phyloP scores from a whole-genome alignment of 2,113 vertebrate species.

The Otocyon megalotis region DNA sequence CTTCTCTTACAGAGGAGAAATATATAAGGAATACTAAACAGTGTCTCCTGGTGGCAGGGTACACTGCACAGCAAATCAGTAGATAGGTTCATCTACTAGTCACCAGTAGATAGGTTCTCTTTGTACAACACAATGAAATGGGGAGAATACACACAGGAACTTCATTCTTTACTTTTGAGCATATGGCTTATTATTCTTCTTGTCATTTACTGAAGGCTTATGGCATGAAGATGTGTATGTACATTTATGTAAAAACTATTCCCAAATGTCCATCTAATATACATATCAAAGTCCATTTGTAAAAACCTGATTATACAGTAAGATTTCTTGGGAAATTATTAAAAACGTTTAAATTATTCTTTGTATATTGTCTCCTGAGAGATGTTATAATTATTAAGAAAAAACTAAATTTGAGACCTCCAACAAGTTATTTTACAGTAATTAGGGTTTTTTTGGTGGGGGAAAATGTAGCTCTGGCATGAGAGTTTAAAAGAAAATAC shows the following conservation, averaged over 20 bases:
- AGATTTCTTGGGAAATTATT: not conserved
- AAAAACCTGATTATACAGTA: not conserved
- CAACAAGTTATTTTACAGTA: not conserved
- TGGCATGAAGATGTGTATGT: not conserved
- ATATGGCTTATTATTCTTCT: not conserved
- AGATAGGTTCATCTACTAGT: not conserved
- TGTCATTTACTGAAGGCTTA: not conserved
- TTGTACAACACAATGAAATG: not conserved
- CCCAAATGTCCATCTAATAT: not conserved
- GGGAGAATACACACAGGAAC: not conserved
- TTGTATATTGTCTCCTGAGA: not conserved
- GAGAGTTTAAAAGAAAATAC: not conserved
- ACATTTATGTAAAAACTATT: not conserved
- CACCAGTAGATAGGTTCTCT: not conserved
- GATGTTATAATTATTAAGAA: not conserved
- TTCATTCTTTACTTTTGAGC: not conserved
- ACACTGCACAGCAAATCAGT: not conserved
- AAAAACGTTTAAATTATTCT: not conserved
- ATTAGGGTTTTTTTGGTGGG: not conserved
- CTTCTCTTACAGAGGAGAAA: not conserved
- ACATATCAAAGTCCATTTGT: not conserved
- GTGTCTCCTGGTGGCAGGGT: not conserved
- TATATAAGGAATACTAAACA: not conserved
- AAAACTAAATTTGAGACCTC: not conserved
- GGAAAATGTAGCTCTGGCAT: not conserved